Percentiles rank a stretch among this genome's conserved stretches.
phyloP scores from a whole-genome alignment of 1,140 invertebrate species.

The Drosophila jambulina region DNA sequence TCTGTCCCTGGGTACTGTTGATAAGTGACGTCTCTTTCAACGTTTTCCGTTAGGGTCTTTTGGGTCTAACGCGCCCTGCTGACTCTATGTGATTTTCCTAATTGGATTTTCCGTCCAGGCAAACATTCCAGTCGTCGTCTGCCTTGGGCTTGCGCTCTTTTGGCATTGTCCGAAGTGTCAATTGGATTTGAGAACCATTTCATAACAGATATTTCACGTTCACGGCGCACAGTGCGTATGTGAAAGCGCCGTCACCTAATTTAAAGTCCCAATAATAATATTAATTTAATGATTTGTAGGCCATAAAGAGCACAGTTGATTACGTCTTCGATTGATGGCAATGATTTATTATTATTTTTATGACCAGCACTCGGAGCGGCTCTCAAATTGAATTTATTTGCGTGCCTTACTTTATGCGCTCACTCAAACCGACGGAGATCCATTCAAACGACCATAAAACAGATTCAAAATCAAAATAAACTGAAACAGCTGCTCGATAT shows the following conservation, averaged over 20 bases:
- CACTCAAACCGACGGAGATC: conserved; percentile 7
- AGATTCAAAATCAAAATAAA: conserved; percentile 58
- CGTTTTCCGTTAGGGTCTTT: conserved; percentile 26
- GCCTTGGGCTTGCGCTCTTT: conserved; percentile 20
- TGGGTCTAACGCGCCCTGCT: conserved; percentile 22
- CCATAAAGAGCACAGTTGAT: conserved; percentile 23
- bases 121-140: conserved; percentile 16
- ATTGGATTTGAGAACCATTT: conserved; percentile 51
- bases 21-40: conserved; percentile 22
- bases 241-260: conserved; percentile 17
- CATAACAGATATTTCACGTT: conserved; percentile 22
- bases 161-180: conserved; percentile 41
- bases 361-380: conserved; percentile 34
- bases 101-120: conserved; percentile 57
- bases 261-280: conserved; percentile 36
- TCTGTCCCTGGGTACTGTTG: conserved; percentile 6
- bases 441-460: conserved; percentile 42
- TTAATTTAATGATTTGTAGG: conserved; percentile 29
- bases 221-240: conserved; percentile 4
- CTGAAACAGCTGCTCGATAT: conserved; percentile 45
- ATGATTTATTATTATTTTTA: conserved; percentile 57
- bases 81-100: conserved; percentile 47
- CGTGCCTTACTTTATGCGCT: conserved; percentile 19
- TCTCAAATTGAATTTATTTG: conserved; percentile 51
- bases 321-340: conserved; percentile 44